Base-by-base conservation (phyloP, 2,888 invertebrate species). In the Drosophila peninsularis region DNA sequence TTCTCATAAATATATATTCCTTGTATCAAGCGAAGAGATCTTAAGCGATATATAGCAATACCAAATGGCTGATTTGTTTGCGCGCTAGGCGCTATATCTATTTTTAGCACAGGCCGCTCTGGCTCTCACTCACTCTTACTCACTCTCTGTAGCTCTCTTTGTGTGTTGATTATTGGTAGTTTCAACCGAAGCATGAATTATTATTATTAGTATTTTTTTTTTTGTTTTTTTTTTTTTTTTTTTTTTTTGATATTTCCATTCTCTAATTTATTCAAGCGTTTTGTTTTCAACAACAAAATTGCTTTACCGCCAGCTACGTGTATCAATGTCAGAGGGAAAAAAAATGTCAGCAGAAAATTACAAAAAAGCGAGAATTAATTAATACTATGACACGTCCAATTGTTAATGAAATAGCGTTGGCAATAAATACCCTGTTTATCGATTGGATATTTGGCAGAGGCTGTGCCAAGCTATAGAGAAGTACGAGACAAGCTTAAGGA, bases 211-310 rank as follows among this genome's bases (percentile, higher is more conserved):
- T n/a, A 13, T 14, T 49, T 36, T 13, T 5, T 30, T 10, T 17
- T 24, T 24, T 32, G 17, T 30, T 50, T 63, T 24, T 39, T 19
- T 30, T 17, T 17, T 24, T n/a, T 37, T 37, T 11, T 11, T 41
- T 41, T 19, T 19, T 61, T 36, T 27, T 19, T 27, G 3, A 9
- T 24, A n/a, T 54, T 55, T 44, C 17, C 13, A 53, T 34, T 69
- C 24, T 21, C 19, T 49, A 60, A 75, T 62, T 71, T 77, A 77
- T 76, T 58, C 72, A 53, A 71, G 14, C 57, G 32, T 47, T 50
- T 52, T 60, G 34, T 37, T 32, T 13, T 42, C n/a, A 49, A 41
- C 27, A 17, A 45, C n/a, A 17, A n/a, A 24, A 37, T 42, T 42
- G 11, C 13, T 27, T 36, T 36, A 9, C 34, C 34, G 44, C 30